Base-by-base conservation (phyloP, 2,113 vertebrate genomes). In the Atrichornis clamosus region DNA sequence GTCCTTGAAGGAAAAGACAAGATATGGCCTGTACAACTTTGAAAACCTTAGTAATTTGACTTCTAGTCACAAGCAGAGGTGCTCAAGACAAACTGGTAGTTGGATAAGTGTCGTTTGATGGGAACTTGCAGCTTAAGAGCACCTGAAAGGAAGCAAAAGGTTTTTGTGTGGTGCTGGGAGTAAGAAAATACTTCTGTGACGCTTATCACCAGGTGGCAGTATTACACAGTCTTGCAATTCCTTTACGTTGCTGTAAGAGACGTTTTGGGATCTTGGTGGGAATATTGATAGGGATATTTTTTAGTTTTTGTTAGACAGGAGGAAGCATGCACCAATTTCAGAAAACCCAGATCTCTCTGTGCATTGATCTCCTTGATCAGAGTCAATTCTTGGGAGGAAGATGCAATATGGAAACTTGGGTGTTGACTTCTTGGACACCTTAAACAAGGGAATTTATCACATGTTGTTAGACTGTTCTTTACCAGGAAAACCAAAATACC, bases 171-270 rank as follows among this genome's bases (percentile, higher is more conserved):
- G 21, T 19, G 42, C 8, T 10, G 22, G 9, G n/a, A 67, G 13
- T 28, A 70, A 77, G 58, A 72, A 42, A 68, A 47, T n/a, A 72
- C 2, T 44, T 42, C 55, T 55, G 14, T 35, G 47, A 22, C 4
- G 18, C 12, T 0, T 28, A 77, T 70, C 96, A 94, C 75, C 92
- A 97, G 95, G 87, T 97, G 95, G 96, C 96, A 97, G 78, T 75
- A 67, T 96, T 92, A 93, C 79, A 96, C 59, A 96, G 95, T 24
- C 72, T 88, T 95, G 77, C 24, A 67, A 21, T n/a, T 80, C 47
- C 46, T 21, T 1, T 8, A 5, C 2, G 0, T 60, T 22, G 22
- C 42, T 27, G 2, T 2, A 9, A 4, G 24, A 55, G 53, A 32
- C 8, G 24, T 33, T 70, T 20, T 13, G 22, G 21, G 39, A 13